These are phyloP conservation scores for Maniola hyperantus DNA, from an alignment of 2,888 invertebrate species.

Conservation along the genomic window DNA sequence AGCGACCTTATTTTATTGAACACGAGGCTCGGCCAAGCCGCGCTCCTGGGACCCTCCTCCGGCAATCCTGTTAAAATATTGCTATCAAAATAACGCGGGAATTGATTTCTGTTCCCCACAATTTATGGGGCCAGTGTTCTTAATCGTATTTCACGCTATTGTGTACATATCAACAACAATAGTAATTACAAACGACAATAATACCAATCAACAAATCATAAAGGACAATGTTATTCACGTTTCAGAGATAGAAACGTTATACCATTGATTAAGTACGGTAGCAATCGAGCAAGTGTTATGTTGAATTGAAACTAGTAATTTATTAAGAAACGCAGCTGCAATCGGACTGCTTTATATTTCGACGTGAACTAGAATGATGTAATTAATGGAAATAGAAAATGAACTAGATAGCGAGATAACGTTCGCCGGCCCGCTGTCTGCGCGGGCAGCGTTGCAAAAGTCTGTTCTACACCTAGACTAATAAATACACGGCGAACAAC, in stretches of 20 bases:
- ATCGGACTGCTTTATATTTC: slow-evolving; percentile 62
- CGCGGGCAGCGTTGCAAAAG: slow-evolving; percentile 73
- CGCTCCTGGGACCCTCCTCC: slow-evolving; percentile 74
- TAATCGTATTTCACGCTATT: neutral
- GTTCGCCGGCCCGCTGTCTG: slow-evolving; percentile 74
- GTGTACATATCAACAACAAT: slow-evolving; percentile 24
- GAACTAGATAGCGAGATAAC: slow-evolving; percentile 72
- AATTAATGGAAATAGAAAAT: slow-evolving; percentile 79
- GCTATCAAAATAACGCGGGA: slow-evolving; percentile 28
- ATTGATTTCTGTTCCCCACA: neutral
- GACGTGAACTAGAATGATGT: slow-evolving; percentile 66
- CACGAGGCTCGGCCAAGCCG: slow-evolving; percentile 89
- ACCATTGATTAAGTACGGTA: slow-evolving; percentile 56
- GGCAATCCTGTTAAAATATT: slow-evolving; percentile 68
- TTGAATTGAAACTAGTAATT: slow-evolving; percentile 67
- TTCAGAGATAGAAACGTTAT: slow-evolving; percentile 61
- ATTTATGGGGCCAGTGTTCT: neutral
- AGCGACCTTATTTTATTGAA: slow-evolving; percentile 94
- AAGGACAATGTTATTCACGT: slow-evolving; percentile 54
- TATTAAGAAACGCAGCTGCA: slow-evolving; percentile 72
- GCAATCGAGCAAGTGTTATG: slow-evolving; percentile 61
- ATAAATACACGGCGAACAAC: slow-evolving; percentile 62
- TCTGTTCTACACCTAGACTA: slow-evolving; percentile 49
- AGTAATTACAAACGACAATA: slow-evolving; percentile 35
- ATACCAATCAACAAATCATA: slow-evolving; percentile 49